Conservation (phyloP, 2,797 vertebrate genomes). For the Triplophysa bombifrons region DNA sequence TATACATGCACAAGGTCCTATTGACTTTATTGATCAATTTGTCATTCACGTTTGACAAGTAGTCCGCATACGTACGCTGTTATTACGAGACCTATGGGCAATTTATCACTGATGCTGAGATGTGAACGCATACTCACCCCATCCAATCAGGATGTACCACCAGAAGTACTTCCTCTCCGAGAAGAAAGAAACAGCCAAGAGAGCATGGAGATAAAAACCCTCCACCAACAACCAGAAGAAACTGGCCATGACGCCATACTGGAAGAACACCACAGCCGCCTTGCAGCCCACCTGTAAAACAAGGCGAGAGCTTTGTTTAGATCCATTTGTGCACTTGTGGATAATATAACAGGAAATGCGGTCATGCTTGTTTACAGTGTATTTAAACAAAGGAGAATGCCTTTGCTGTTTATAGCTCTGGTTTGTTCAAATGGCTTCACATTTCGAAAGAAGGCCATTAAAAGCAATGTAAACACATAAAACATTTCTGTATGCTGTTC, state of each 20-base stretch:
- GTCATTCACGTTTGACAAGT: slow-evolving; percentile 15
- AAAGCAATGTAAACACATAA: slow-evolving; percentile 36
- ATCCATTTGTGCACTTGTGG: slow-evolving; percentile 26
- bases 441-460: slow-evolving; percentile 16
- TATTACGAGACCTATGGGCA: neutral
- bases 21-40: slow-evolving; percentile 35
- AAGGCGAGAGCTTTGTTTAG: slow-evolving; percentile 39
- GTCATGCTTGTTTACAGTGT: slow-evolving; percentile 12
- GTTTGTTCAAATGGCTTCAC: slow-evolving; percentile 1
- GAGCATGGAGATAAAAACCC: slow-evolving; percentile 91
- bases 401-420: slow-evolving; percentile 15
- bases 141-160: slow-evolving; percentile 97
- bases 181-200: slow-evolving; percentile 95
- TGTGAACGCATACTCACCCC: slow-evolving; percentile 79
- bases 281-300: slow-evolving; percentile 87
- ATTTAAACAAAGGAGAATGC: slow-evolving; percentile 39
- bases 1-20: slow-evolving; percentile 7
- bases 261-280: slow-evolving; percentile 90
- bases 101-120: neutral
- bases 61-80: neutral
- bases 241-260: slow-evolving; percentile 94
- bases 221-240: slow-evolving; percentile 98
- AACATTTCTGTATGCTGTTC: neutral
- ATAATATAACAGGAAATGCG: slow-evolving; percentile 29
- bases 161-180: slow-evolving; percentile 97